Conservation (phyloP, 2,113 vertebrate genomes). For the Dinomys branickii region DNA sequence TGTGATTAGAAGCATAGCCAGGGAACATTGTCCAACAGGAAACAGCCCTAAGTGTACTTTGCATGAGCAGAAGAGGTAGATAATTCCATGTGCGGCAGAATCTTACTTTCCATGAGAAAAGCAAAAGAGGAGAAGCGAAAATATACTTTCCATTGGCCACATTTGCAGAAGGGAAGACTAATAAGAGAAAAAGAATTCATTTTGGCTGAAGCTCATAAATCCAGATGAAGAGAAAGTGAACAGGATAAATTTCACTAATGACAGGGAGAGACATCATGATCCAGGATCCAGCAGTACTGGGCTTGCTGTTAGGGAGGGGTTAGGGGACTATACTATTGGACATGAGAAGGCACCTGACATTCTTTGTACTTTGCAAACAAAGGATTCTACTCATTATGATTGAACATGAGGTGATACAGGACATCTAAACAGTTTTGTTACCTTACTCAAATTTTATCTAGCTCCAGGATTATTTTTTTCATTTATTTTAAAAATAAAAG, state of each 20-base stretch:
- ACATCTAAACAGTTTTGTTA: not conserved
- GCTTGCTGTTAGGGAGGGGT: not conserved
- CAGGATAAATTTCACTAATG: not conserved
- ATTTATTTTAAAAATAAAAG: too few relatives aligned
- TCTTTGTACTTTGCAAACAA: conserved; percentile 17
- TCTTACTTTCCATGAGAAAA: not conserved
- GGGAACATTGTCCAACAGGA: not conserved
- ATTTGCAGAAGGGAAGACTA: not conserved
- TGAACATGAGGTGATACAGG: not conserved
- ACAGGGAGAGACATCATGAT: not conserved
- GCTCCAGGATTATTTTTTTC: not conserved
- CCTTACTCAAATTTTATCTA: not conserved
- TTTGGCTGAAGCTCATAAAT: not conserved
- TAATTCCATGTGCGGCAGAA: not conserved
- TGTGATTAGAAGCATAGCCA: not conserved
- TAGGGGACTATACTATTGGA: not conserved
- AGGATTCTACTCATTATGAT: not conserved
- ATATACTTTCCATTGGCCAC: not conserved
- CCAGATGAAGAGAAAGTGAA: not conserved
- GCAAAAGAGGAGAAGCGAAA: not conserved
- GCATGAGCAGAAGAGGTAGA: not conserved
- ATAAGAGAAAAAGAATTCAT: not conserved
- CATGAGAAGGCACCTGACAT: not conserved
- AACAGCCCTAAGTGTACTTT: not conserved
- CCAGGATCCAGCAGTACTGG: not conserved